phyloP scores from a whole-genome alignment of 1,140 invertebrate genomes.

The Sycophaga agraensis region DNA sequence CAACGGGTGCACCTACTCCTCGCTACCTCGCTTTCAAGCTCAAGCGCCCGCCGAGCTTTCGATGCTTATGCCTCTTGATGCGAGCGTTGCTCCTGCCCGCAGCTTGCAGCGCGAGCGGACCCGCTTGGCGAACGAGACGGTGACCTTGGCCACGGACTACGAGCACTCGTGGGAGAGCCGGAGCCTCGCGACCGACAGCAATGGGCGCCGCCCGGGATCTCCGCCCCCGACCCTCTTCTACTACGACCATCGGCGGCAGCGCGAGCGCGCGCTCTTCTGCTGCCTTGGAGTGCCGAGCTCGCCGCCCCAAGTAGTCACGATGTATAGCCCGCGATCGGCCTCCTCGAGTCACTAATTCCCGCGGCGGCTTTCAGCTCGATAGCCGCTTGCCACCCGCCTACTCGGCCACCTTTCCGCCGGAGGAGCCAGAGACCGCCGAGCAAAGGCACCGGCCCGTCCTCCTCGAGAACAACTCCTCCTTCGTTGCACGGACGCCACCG shows the following conservation, averaged over 20 bases:
- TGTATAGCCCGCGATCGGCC: too few species aligned
- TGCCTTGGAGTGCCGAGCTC: too few species aligned
- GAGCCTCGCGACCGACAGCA: background rate
- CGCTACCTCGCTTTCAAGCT: too few species aligned
- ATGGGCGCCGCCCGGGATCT: background rate
- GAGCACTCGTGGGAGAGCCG: background rate
- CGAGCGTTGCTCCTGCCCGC: too few species aligned
- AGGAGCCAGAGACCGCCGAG: background rate
- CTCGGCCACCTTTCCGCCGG: background rate
- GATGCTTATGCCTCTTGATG: too few species aligned
- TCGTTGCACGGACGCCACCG: constrained; percentile 30
- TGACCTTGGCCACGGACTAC: constrained; percentile 30
- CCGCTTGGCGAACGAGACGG: constrained; percentile 7
- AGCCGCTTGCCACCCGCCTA: background rate
- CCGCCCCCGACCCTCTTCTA: constrained; percentile 9
- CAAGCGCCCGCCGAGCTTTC: too few species aligned
- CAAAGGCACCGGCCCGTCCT: constrained; percentile 3
- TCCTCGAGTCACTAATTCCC: too few species aligned
- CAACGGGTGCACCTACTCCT: too few species aligned
- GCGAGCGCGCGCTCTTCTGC: background rate
- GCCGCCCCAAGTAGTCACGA: too few species aligned
- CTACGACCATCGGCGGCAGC: background rate
- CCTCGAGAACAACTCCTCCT: constrained; percentile 21
- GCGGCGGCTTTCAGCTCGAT: too few species aligned
- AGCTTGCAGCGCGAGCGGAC: background rate